These are phyloP conservation scores for Drosophila suzukii DNA, from an alignment of 1,140 invertebrate genomes.

Conservation along the genomic window DNA sequence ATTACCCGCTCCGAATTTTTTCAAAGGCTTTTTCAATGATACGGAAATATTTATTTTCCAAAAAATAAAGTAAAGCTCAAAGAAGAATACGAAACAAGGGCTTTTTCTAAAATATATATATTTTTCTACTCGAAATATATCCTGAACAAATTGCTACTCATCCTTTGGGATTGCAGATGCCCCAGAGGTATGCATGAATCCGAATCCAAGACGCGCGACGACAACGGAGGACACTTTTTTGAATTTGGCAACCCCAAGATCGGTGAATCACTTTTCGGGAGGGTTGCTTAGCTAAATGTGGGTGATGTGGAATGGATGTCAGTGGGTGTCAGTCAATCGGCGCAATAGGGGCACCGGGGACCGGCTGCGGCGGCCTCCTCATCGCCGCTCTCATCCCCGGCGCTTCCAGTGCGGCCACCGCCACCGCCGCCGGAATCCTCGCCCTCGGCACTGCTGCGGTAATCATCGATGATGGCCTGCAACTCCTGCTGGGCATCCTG, in stretches of 20 bases:
- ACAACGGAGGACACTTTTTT: constrained; percentile 14
- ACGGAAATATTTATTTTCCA: too few species aligned
- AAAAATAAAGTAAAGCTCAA: too few species aligned
- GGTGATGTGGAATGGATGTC: neutral
- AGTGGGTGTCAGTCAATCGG: constrained; percentile 1
- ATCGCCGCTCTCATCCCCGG: constrained; percentile 9
- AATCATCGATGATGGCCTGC: constrained; percentile 77
- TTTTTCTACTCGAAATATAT: neutral
- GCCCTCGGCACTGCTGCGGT: constrained; percentile 49
- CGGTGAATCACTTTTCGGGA: neutral
- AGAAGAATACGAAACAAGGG: too few species aligned
- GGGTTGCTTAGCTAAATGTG: neutral
- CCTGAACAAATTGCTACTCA: neutral
- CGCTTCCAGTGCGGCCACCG: neutral
- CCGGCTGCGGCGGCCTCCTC: neutral
- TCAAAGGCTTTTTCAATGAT: too few species aligned
- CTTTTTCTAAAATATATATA: neutral
- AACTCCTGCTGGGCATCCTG: constrained; percentile 87
- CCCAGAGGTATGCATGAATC: neutral
- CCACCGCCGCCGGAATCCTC: constrained; percentile 7
- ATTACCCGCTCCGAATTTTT: too few species aligned
- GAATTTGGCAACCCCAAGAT: constrained; percentile 6
- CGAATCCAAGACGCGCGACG: constrained; percentile 7
- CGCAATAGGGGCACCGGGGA: constrained; percentile 35
- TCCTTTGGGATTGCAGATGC: neutral